These are phyloP conservation scores for Drosophila melanogaster DNA, from an alignment of 1,140 invertebrate genomes.

Conservation along the genomic window DNA sequence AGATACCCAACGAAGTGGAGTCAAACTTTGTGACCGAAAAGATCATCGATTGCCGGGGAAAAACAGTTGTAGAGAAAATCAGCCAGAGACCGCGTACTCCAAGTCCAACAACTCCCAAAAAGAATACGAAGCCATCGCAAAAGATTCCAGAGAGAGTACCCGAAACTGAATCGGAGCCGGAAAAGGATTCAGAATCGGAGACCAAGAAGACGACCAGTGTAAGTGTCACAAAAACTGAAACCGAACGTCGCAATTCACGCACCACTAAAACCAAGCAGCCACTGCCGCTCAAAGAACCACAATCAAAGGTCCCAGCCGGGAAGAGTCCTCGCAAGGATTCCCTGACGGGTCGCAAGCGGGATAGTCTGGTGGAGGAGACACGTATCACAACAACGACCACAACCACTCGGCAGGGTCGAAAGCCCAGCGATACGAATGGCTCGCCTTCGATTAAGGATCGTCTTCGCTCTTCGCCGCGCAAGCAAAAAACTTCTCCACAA, in stretches of 20 bases:
- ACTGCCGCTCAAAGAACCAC: conserved; percentile 8
- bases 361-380: conserved; percentile 58
- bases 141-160: conserved; percentile 2
- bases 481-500: conserved; percentile 47
- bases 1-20: conserved; percentile 11
- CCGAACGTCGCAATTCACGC: conserved; percentile 54
- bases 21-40: conserved; percentile 60
- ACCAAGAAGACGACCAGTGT: conserved; percentile 24
- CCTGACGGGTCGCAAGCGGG: conserved; percentile 42
- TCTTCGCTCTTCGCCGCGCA: conserved; percentile 69
- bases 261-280: conserved; percentile 42
- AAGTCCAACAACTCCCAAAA: conserved; percentile 14
- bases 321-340: conserved; percentile 67
- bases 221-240: conserved; percentile 37
- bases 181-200: conserved; percentile 40
- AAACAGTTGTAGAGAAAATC: conserved; percentile 31
- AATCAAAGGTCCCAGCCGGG: conserved; percentile 9
- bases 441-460: conserved; percentile 68
- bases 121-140: background rate
- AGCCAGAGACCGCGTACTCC: conserved; percentile 15
- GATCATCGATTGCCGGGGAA: conserved; percentile 56
- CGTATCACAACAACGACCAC: conserved; percentile 43
- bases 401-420: conserved; percentile 19
- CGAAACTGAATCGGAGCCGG: conserved; percentile 21
- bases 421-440: conserved; percentile 35